phyloP scores from a whole-genome alignment of 2,888 invertebrate species.

The Scaptomyza reducta region DNA sequence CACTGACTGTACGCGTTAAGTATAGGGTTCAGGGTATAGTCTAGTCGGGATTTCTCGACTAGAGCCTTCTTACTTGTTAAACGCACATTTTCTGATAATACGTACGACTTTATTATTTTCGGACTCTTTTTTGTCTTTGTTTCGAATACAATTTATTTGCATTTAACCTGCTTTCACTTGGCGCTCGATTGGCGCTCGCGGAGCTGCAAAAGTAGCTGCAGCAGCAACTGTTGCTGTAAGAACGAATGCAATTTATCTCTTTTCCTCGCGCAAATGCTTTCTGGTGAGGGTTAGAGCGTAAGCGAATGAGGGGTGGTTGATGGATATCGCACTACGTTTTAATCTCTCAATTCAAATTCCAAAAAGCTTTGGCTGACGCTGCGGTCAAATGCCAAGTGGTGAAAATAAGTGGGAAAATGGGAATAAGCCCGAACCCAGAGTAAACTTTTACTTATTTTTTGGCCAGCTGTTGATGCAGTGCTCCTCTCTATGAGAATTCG shows the following conservation, averaged over 20 bases:
- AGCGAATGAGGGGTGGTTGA: constrained; percentile 1
- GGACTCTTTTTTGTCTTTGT: constrained; percentile 3
- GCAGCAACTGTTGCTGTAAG: constrained; percentile 57
- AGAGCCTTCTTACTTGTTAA: constrained; percentile 11
- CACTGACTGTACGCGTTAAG: no score
- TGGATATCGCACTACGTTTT: constrained; percentile 50
- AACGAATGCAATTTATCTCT: constrained; percentile 33
- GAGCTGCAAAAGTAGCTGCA: constrained; percentile 45
- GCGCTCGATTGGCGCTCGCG: constrained; percentile 47
- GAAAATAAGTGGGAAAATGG: constrained; percentile 51
- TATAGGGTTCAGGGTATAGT: no score
- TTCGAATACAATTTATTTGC: constrained; percentile 74
- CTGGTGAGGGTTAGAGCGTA: constrained; percentile 55
- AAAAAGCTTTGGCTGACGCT: constrained; percentile 37
- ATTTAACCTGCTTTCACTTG: constrained; percentile 83
- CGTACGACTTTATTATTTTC: constrained; percentile 2
- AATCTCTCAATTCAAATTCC: constrained; percentile 76
- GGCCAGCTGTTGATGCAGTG: constrained; percentile 35
- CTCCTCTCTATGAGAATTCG: not conserved
- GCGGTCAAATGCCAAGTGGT: constrained; percentile 44
- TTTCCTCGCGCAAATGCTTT: constrained; percentile 8
- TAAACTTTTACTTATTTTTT: constrained; percentile 31
- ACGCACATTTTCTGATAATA: constrained; percentile 1
- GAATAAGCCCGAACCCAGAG: constrained; percentile 16
- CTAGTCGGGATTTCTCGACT: no score